These are phyloP conservation scores for Glyphotaelius pellucidus DNA, from an alignment of 2,888 invertebrate genomes.

Conservation along the genomic window DNA sequence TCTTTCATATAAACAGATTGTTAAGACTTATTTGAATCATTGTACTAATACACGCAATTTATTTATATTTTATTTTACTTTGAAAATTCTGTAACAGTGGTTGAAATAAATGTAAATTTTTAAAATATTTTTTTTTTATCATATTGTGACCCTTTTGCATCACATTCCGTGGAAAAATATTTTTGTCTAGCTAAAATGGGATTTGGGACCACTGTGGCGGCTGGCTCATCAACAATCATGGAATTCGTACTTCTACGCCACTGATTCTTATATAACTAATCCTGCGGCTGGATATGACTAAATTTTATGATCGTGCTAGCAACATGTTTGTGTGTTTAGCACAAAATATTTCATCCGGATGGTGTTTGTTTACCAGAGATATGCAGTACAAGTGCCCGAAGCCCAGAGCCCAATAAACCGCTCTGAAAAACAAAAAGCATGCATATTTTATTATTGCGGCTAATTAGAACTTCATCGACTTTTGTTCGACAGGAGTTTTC, in stretches of 20 bases:
- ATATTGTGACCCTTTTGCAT: too few species aligned
- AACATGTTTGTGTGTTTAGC: constrained; percentile 40
- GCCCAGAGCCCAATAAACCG: background rate
- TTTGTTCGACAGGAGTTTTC: background rate
- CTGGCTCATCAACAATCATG: background rate
- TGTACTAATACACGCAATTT: too few species aligned
- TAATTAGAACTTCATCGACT: constrained; percentile 17
- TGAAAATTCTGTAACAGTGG: too few species aligned
- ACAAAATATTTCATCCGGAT: constrained; percentile 49
- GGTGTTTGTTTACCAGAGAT: constrained; percentile 15
- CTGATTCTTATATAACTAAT: background rate
- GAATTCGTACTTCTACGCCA: background rate
- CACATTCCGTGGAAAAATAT: too few species aligned
- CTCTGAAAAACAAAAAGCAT: constrained; percentile 25
- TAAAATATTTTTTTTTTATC: too few species aligned
- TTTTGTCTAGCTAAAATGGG: too few species aligned
- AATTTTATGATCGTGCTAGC: constrained; percentile 44
- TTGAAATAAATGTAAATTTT: too few species aligned
- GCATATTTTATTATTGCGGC: constrained; percentile 6
- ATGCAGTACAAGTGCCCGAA: constrained; percentile 14
- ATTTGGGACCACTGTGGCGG: too few species aligned
- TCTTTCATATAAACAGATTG: too few species aligned
- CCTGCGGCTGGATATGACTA: constrained; percentile 33
- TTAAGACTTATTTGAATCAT: too few species aligned
- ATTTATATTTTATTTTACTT: too few species aligned